Evolutionary conservation across 2,888 invertebrate genomes (phyloP), one percentile per base, ranked within the genome.

Genomic region (Herminia tarsipennalis): DNA sequence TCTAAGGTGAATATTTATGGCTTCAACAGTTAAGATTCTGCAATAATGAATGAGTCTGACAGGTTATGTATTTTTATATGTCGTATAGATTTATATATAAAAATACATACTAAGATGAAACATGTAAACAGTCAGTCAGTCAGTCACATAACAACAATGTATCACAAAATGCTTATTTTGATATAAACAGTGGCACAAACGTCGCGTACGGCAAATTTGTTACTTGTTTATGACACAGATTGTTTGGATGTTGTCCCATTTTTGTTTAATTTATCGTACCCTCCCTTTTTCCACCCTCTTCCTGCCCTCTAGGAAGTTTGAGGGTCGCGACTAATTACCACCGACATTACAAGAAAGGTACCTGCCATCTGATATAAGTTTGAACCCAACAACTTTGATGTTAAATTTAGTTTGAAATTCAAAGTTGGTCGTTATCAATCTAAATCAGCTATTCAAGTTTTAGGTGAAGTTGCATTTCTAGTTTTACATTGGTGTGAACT

Each of bases 201-300:
- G 57, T 54, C 59, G 60, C 57, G 63, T 55, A 56, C 66, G 65
- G 56, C 63, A 66, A 73, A 70, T 73, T 67, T 62, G 64, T 64
- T 50, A 63, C 66, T 73, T 70, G 68, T 76, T 75, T 67, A 64
- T 62, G 52, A 60, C 70, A 39, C 74, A 75, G 76, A 73, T 69
- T 71, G 70, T 76, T 73, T 65, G 64, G 65, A 67, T 73, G 73
- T n/a, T n/a, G n/a, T 70, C 61, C 70, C 65, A 76, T 76, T 78
- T 78, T 75, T 78, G 75, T 74, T 66, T 70, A 74, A 77, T 75
- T 76, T 75, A 76, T 76, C 38, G 66, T 45, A 30, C 49, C 54
- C 46, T 40, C 34, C 37, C 29, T 22, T 12, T 4, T 44, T 6
- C 32, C 30, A 46, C 54, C 40, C 24, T 13, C 36, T 32, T 41